Evolutionary conservation across 2,113 vertebrate species (phyloP).

Genomic region (Cromileptes altivelis): DNA sequence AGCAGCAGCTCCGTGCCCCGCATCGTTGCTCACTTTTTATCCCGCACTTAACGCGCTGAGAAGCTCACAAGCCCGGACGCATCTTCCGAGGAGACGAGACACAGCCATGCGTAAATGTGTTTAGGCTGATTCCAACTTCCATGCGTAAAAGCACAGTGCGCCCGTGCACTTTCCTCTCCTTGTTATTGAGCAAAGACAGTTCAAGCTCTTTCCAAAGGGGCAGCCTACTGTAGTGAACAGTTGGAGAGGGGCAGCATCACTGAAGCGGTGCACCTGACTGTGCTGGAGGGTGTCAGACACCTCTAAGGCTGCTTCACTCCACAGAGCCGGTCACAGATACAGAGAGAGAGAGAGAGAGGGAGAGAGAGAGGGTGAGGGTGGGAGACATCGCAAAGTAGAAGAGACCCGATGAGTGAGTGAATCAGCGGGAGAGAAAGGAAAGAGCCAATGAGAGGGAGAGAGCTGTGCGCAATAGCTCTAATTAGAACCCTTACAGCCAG

Average conservation of each 20-base stretch:
- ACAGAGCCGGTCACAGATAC: conserved; percentile 12
- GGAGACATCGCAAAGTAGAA: conserved; percentile 35
- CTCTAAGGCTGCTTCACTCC: conserved; percentile 47
- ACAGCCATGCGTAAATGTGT: conserved; percentile 74
- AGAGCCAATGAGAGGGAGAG: conserved; percentile 25
- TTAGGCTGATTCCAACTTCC: conserved; percentile 58
- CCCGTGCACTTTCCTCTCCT: background rate
- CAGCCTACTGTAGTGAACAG: conserved; percentile 12
- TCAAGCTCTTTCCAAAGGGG: conserved; percentile 2
- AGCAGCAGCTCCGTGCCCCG: conserved; percentile 84
- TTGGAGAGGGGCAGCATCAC: conserved; percentile 9
- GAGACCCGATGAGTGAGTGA: conserved; percentile 42
- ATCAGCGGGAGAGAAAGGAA: conserved; percentile 16
- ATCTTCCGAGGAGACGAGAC: conserved; percentile 55
- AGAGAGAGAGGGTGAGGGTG: conserved; percentile 44
- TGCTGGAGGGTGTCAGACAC: conserved; percentile 41
- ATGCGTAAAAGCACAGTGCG: conserved; percentile 63
- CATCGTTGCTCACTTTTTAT: conserved; percentile 67
- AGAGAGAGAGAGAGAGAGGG: conserved; percentile 9
- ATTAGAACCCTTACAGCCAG: conserved; percentile 50
- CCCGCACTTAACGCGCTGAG: conserved; percentile 35
- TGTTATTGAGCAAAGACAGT: background rate
- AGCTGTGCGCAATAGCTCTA: conserved; percentile 35
- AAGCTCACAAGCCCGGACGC: conserved; percentile 65
- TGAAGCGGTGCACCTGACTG: conserved; percentile 39